A percentile compares a stretch with the other conserved stretches of the same genome.
Evolutionary conservation across 2,113 vertebrate species (phyloP).

Genomic region (Petromus typicus): DNA sequence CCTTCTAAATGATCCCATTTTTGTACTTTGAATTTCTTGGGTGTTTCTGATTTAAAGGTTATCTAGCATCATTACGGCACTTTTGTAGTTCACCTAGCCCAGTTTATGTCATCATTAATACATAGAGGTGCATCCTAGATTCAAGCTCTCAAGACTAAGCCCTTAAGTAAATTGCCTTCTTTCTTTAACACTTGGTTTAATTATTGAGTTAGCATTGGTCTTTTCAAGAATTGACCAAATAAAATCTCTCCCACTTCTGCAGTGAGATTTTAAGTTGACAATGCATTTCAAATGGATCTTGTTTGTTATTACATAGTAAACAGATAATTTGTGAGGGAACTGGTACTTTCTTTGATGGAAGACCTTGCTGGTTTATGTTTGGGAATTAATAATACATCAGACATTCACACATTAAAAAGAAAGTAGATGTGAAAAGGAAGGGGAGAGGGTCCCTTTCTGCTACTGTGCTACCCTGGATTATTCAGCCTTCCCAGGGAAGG

Average conservation of each 20-base stretch:
- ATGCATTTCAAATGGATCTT: conserved; percentile 76
- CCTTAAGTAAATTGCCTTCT: conserved; percentile 62
- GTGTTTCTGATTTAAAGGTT: conserved; percentile 74
- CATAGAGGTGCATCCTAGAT: background rate
- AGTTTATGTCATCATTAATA: conserved; percentile 69
- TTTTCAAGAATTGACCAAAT: conserved; percentile 69
- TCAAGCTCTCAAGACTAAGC: background rate
- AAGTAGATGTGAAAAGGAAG: conserved; percentile 70
- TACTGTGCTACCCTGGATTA: conserved; percentile 44
- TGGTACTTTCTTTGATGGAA: conserved; percentile 87
- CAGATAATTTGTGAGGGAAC: conserved; percentile 86
- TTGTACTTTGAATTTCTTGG: conserved; percentile 28
- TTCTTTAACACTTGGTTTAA: conserved; percentile 75
- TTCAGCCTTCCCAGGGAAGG: conserved; percentile 59
- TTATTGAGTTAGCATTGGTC: conserved; percentile 44
- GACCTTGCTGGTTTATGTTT: conserved; percentile 88
- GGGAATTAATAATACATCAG: conserved; percentile 93
- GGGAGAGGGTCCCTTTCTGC: conserved; percentile 46
- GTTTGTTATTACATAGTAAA: conserved; percentile 82
- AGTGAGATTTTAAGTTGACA: conserved; percentile 70
- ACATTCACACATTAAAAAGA: conserved; percentile 86
- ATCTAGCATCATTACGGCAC: background rate
- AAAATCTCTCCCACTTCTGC: conserved; percentile 66
- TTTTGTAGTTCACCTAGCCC: conserved; percentile 19
- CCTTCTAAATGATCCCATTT: background rate